Conservation (phyloP, 2,113 vertebrate species). For the Axis porcinus region DNA sequence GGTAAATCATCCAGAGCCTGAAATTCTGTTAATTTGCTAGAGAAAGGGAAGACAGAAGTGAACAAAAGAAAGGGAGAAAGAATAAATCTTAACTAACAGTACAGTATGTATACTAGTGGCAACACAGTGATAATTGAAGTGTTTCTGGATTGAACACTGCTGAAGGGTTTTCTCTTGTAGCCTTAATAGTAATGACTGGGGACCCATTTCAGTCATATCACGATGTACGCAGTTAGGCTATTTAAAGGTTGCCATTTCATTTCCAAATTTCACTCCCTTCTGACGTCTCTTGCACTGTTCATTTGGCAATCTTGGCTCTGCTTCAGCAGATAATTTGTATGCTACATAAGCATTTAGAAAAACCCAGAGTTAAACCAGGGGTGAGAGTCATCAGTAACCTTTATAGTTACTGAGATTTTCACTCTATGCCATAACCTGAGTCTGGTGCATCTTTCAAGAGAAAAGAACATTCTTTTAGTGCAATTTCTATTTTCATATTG, state of each 20-base stretch:
- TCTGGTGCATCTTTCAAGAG: slow-evolving; percentile 23
- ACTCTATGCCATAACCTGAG: slow-evolving; percentile 17
- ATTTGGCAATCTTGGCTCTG: slow-evolving; percentile 72
- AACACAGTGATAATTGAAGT: not conserved
- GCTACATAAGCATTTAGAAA: slow-evolving; percentile 72
- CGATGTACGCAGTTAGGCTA: slow-evolving; percentile 65
- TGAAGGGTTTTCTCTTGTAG: not conserved
- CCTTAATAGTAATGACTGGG: slow-evolving; percentile 37
- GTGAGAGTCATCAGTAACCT: slow-evolving; percentile 62
- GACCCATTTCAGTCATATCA: slow-evolving; percentile 60
- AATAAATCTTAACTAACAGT: not conserved
- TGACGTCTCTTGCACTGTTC: slow-evolving; percentile 67
- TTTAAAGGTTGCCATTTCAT: slow-evolving; percentile 76
- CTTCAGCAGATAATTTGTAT: slow-evolving; percentile 77
- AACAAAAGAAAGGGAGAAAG: not conserved
- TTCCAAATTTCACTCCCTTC: slow-evolving; percentile 77
- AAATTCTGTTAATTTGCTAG: not conserved
- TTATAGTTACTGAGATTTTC: slow-evolving; percentile 59
- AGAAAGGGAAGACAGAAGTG: not conserved
- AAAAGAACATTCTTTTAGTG: not conserved
- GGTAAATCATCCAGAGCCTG: not conserved
- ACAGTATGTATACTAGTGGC: not conserved
- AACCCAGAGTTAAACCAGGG: slow-evolving; percentile 67
- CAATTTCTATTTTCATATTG: slow-evolving; percentile 2
- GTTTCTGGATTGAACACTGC: slow-evolving; percentile 39